These are phyloP conservation scores for Xenops minutus DNA, from an alignment of 2,797 vertebrate genomes.

Conservation along the genomic window DNA sequence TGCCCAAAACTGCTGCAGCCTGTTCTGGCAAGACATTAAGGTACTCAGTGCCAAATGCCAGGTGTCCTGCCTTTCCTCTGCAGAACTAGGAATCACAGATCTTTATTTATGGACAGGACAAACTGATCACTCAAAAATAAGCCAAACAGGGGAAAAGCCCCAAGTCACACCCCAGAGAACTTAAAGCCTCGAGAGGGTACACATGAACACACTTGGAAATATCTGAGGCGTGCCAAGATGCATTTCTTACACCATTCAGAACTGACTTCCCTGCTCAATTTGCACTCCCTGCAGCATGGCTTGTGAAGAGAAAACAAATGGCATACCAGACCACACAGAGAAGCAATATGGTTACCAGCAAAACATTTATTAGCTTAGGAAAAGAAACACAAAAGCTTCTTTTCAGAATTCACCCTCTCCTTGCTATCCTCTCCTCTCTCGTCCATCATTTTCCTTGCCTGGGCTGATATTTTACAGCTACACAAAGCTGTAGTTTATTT, in stretches of 20 bases:
- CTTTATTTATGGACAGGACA: not conserved
- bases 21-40: not conserved
- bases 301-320: constrained; percentile 49
- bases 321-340: constrained; percentile 42
- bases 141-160: not conserved
- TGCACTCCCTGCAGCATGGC: constrained; percentile 38
- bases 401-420: constrained; percentile 8
- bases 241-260: constrained; percentile 28
- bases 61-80: not conserved
- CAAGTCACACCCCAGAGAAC: not conserved
- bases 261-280: constrained; percentile 3
- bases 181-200: not conserved
- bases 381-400: constrained; percentile 22
- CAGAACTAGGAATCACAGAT: not conserved
- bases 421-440: not conserved
- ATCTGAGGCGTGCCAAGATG: not conserved
- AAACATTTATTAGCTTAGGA: constrained; percentile 39
- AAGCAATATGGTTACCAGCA: constrained; percentile 43
- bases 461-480: not conserved
- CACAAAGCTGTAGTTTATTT: not conserved
- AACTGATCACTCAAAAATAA: not conserved
- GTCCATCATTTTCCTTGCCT: not conserved
- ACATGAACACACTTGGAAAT: not conserved
- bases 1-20: not conserved
- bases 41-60: not conserved